Base-by-base conservation (phyloP, 2,888 invertebrate genomes). In the Linyphia triangularis region DNA sequence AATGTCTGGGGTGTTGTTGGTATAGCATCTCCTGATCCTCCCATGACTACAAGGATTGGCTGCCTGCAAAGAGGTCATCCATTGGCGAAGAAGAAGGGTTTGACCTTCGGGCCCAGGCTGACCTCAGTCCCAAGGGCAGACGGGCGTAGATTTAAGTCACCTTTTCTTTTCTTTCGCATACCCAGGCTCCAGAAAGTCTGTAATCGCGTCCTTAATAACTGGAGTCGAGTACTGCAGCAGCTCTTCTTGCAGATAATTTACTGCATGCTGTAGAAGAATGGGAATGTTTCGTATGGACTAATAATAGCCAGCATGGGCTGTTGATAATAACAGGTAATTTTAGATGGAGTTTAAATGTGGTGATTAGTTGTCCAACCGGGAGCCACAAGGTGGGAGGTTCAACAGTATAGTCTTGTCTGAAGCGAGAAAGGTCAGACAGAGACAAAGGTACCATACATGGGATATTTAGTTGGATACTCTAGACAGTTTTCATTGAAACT, bases 81-180 rank as follows among this genome's bases (percentile, higher is more conserved):
- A 16, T 63, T 28, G 33, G 30, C 33, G n/a, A 19, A 19, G 43
- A 43, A 43, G 43, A 43, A 26, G 16, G 51, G 72, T 43, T 33
- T 69, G 85, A 85, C 85, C 77, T 85, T 83, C 77, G 70, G 63
- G 57, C 59, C 43, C 28, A 83, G 40, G 65, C 78, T 77, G 78
- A 13, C 85, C 75, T 85, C 85, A 37, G 78, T 77, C 59, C 70
- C 69, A 78, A 85, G 78, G 85, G 85, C 78, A 85, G 85, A 85
- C 85, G 75, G 85, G 78, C 85, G 85, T 78, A 75, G 37, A 63
- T 77, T 77, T 77, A 59, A 75, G 73, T 75, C 59, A 59, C 73
- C 73, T 75, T 75, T 30, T 75, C 24, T 24, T n/a, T n/a, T 51
- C 51, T 51, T 51, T 70, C 43, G 22, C 70, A 26, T 70, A 26